Conservation (phyloP, 2,888 invertebrate species). For the Allophyes oxyacanthae region DNA sequence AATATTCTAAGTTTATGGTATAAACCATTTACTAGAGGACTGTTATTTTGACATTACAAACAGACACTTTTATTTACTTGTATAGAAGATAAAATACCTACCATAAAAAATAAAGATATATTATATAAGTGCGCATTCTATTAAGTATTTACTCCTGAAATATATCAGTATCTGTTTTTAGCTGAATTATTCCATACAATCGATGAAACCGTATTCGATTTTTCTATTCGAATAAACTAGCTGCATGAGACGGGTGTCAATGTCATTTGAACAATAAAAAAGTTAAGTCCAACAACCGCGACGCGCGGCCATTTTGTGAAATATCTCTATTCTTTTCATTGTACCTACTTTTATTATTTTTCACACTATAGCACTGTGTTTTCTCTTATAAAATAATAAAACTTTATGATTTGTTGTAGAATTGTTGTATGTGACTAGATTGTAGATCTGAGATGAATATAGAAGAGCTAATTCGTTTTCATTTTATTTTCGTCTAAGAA, state of each 20-base stretch:
- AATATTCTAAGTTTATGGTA: too few relatives aligned
- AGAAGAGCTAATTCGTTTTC: neutral
- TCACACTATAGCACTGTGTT: slow-evolving; percentile 14
- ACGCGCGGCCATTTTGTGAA: slow-evolving; percentile 25
- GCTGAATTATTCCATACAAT: neutral
- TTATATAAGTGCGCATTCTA: too few relatives aligned
- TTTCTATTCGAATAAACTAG: slow-evolving; percentile 33
- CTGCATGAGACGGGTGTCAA: slow-evolving; percentile 24
- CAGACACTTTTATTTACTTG: too few relatives aligned
- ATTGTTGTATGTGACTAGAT: slow-evolving; percentile 24
- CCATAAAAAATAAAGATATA: too few relatives aligned
- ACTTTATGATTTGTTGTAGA: slow-evolving; percentile 24
- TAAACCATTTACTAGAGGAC: too few relatives aligned
- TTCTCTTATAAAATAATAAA: slow-evolving; percentile 28
- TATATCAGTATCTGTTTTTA: too few relatives aligned
- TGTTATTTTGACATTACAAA: too few relatives aligned
- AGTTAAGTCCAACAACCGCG: slow-evolving; percentile 23
- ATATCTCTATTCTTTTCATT: slow-evolving; percentile 24
- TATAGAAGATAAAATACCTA: too few relatives aligned
- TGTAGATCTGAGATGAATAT: slow-evolving; percentile 25
- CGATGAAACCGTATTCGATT: slow-evolving; percentile 22
- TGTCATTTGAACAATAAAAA: slow-evolving; percentile 35
- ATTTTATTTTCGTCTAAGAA: neutral
- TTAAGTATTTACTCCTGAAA: too few relatives aligned
- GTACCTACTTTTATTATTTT: slow-evolving; percentile 5